phyloP scores from a whole-genome alignment of 2,113 vertebrate genomes.

The Genyomyrus donnyi region DNA sequence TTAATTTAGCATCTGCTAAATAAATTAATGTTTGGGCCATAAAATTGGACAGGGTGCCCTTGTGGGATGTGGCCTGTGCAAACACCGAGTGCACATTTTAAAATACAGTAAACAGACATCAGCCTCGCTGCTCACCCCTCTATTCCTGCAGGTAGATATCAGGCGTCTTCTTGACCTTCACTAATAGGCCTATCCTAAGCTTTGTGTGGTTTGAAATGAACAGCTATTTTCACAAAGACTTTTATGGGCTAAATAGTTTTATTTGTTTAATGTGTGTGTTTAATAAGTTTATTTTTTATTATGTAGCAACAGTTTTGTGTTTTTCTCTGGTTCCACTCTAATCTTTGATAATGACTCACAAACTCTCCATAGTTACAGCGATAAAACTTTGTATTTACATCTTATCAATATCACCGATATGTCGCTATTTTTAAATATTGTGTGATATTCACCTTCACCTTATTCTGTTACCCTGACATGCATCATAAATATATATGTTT shows the following conservation, averaged over 20 bases:
- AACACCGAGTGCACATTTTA: background rate
- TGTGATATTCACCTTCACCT: background rate
- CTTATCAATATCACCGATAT: background rate
- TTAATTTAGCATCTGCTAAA: background rate
- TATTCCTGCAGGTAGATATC: background rate
- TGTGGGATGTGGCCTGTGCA: background rate
- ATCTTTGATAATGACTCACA: background rate
- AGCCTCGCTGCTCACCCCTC: background rate
- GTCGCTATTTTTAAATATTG: background rate
- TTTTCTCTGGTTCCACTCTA: background rate
- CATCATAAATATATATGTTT: background rate
- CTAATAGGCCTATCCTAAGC: background rate
- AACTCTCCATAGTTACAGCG: background rate
- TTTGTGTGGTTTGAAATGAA: background rate
- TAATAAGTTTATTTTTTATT: background rate
- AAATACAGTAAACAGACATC: background rate
- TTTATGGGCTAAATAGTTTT: background rate
- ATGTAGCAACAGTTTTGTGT: background rate
- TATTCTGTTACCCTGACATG: background rate
- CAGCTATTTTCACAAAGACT: background rate
- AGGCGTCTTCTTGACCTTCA: background rate
- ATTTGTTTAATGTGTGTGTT: background rate
- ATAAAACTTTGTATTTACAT: background rate
- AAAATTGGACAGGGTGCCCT: background rate
- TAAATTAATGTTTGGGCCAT: background rate